Conservation (phyloP, 2,113 vertebrate genomes). For the Percopsis transmontana region DNA sequence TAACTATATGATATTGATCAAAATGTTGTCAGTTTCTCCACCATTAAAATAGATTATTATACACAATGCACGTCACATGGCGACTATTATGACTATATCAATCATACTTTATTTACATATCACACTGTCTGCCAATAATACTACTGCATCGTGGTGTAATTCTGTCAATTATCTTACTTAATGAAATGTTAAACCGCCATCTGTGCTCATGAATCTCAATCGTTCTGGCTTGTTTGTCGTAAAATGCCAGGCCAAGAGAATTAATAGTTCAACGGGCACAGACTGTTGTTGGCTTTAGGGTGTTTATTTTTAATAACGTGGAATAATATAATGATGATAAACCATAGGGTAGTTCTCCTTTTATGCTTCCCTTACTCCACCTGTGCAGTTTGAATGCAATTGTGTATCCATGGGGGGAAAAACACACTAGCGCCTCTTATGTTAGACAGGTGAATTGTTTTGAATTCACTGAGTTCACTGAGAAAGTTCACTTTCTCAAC, state of each 20-base stretch:
- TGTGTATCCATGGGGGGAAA: too few species aligned
- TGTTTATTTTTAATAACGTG: slow-evolving; percentile 30
- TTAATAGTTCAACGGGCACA: slow-evolving; percentile 29
- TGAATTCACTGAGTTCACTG: too few species aligned
- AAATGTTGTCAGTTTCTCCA: too few species aligned
- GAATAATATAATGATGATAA: slow-evolving; percentile 40
- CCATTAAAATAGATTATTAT: too few species aligned
- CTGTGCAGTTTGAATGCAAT: too few species aligned
- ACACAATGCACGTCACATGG: not conserved
- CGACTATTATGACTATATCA: slow-evolving; percentile 4
- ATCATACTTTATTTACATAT: not conserved
- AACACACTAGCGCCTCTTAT: too few species aligned
- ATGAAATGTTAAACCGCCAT: slow-evolving; percentile 28
- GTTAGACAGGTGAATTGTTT: too few species aligned
- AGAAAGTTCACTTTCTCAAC: too few species aligned
- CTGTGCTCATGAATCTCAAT: slow-evolving; percentile 26
- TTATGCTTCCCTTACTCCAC: slow-evolving; percentile 4
- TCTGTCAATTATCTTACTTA: slow-evolving; percentile 25
- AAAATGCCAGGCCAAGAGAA: slow-evolving; percentile 23
- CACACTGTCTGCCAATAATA: slow-evolving; percentile 5
- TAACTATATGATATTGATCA: too few species aligned
- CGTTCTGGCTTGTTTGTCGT: slow-evolving; percentile 35
- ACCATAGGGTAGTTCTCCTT: slow-evolving; percentile 12
- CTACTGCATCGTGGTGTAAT: not conserved
- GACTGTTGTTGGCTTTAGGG: slow-evolving; percentile 7